Evolutionary conservation across 2,113 vertebrate species (phyloP).

Genomic region (Corythornis cristatus): DNA sequence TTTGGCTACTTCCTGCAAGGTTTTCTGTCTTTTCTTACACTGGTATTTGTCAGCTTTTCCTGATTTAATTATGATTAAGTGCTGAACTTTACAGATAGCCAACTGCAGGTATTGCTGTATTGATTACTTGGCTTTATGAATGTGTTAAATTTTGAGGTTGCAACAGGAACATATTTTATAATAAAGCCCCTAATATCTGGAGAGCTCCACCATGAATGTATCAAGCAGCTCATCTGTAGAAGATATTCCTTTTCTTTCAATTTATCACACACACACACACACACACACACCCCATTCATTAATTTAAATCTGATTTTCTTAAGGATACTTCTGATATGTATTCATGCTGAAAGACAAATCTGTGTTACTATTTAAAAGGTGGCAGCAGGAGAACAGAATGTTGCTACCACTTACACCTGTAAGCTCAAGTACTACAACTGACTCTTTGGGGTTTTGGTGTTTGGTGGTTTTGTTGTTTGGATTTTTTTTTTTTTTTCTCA

Average conservation of each 20-base stretch:
- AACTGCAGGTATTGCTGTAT: slow-evolving; percentile 20
- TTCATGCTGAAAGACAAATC: not conserved
- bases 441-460: no score
- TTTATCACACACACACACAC: no score
- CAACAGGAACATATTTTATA: not conserved
- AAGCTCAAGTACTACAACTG: not conserved
- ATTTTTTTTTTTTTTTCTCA: not conserved
- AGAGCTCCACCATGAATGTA: not conserved
- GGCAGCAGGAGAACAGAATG: not conserved
- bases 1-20: slow-evolving; percentile 44
- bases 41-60: slow-evolving; percentile 16
- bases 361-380: not conserved
- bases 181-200: not conserved
- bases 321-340: not conserved
- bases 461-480: not conserved
- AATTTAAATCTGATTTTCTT: not conserved
- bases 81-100: slow-evolving; percentile 53
- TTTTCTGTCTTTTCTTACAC: slow-evolving; percentile 52
- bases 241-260: not conserved
- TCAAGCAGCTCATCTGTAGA: not conserved
- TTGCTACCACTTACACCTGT: not conserved
- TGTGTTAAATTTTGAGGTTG: slow-evolving; percentile 22
- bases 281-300: no score
- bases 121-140: slow-evolving; percentile 60
- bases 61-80: slow-evolving; percentile 52